Conservation (phyloP, 2,113 vertebrate genomes). For the Gambusia affinis region DNA sequence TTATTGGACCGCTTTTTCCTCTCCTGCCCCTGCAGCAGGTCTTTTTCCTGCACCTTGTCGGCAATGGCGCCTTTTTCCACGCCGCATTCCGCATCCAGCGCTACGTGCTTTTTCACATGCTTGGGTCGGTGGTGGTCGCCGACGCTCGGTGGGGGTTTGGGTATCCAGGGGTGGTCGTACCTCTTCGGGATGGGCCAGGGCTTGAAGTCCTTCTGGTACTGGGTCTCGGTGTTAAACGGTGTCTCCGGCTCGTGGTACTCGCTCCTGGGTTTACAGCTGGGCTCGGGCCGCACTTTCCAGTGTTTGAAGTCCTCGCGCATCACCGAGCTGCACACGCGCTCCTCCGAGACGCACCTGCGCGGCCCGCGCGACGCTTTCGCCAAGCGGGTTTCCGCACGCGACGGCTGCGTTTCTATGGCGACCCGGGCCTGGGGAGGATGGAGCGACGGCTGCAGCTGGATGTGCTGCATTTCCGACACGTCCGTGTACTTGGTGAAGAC, state of each 20-base stretch:
- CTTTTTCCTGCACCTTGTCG: constrained; percentile 81
- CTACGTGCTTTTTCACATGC: constrained; percentile 39
- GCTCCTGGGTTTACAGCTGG: constrained; percentile 92
- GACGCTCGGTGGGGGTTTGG: constrained; percentile 78
- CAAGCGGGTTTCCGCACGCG: constrained; percentile 68
- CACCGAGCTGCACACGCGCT: constrained; percentile 84
- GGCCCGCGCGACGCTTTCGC: constrained; percentile 64
- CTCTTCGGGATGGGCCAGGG: constrained; percentile 93
- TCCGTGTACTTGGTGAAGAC: constrained; percentile 96
- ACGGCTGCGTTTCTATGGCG: constrained; percentile 86
- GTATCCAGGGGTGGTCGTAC: constrained; percentile 95
- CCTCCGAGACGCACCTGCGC: constrained; percentile 70
- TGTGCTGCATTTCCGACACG: constrained; percentile 86
- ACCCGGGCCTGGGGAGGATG: constrained; percentile 74
- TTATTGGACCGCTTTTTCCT: constrained; percentile 65
- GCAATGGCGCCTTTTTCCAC: constrained; percentile 81
- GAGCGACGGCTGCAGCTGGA: constrained; percentile 75
- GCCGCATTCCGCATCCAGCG: constrained; percentile 67
- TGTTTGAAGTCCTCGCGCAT: constrained; percentile 94
- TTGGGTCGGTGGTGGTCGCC: constrained; percentile 55
- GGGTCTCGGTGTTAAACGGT: constrained; percentile 91
- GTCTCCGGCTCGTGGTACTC: constrained; percentile 91
- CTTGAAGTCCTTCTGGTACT: constrained; percentile 98
- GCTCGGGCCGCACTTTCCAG: constrained; percentile 92
- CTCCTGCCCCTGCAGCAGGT: constrained; percentile 63